Evolutionary conservation across 1,140 invertebrate species (phyloP).

Genomic region (Calliphora vicina): DNA sequence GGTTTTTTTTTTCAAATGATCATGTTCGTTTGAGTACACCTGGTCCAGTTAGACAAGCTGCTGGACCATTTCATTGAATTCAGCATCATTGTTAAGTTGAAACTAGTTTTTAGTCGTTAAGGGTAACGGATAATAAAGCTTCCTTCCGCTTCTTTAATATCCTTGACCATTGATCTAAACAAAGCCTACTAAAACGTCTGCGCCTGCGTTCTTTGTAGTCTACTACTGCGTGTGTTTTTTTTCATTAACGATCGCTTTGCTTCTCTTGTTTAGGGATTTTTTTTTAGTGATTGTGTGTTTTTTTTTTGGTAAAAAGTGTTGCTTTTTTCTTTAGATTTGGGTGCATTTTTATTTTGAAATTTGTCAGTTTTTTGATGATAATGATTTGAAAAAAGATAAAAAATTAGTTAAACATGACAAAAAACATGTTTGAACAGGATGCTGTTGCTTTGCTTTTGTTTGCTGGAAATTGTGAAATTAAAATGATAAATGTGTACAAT

Average conservation of each 20-base stretch:
- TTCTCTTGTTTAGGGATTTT: not conserved
- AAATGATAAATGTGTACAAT: slow-evolving; percentile 14
- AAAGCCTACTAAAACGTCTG: not conserved
- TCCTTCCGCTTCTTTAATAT: slow-evolving; percentile 40
- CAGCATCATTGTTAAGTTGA: slow-evolving; percentile 44
- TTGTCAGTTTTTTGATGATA: not conserved
- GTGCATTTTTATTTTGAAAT: not conserved
- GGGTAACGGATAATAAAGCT: slow-evolving; percentile 35
- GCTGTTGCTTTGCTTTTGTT: not conserved
- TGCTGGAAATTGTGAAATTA: not conserved
- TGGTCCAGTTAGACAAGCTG: slow-evolving; percentile 43
- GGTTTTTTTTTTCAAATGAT: slow-evolving; percentile 23
- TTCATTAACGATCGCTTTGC: not conserved
- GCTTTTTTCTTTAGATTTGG: slow-evolving; percentile 17
- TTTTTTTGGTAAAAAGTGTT: not conserved
- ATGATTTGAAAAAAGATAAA: not conserved
- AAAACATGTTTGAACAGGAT: not conserved
- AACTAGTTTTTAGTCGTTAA: slow-evolving; percentile 43
- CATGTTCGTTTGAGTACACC: slow-evolving; percentile 45
- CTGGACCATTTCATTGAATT: slow-evolving; percentile 37
- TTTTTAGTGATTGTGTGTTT: not conserved
- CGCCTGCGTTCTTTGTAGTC: not conserved
- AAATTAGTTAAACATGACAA: not conserved
- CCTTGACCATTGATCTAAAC: slow-evolving; percentile 61
- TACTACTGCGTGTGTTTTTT: not conserved